These are phyloP conservation scores for Samia ricini DNA, from an alignment of 1,140 invertebrate species.

Conservation along the genomic window DNA sequence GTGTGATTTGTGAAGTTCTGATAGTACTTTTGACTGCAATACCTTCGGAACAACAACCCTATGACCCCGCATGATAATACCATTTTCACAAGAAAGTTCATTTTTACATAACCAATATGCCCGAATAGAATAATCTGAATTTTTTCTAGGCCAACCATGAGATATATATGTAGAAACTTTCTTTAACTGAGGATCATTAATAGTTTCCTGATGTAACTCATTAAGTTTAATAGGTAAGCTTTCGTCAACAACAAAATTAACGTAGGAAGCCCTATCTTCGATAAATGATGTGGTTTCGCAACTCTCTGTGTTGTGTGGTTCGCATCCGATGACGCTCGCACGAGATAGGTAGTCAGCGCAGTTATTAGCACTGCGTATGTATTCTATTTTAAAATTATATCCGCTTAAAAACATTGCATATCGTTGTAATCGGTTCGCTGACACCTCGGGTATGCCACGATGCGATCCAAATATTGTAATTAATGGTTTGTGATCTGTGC, in stretches of 20 bases:
- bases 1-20: no score
- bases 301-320: background rate
- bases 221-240: background rate
- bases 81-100: slow-evolving; percentile 9
- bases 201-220: background rate
- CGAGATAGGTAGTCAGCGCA: background rate
- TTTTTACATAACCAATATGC: slow-evolving; percentile 6
- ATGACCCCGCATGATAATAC: no score
- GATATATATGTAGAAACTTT: background rate
- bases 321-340: background rate
- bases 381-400: background rate
- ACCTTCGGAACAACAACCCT: background rate
- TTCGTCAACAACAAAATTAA: background rate
- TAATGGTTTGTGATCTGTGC: no score
- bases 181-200: background rate
- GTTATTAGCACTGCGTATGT: background rate
- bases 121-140: background rate
- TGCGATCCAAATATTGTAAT: background rate
- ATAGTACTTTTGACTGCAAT: background rate
- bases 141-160: no score
- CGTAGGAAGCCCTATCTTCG: background rate
- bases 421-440: background rate
- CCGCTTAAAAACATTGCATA: background rate
- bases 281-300: background rate
- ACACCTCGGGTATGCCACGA: background rate